Evolutionary conservation across 1,140 invertebrate species (phyloP), one percentile per base, ranked within the genome.

Genomic region (Druon quercuslanigerum): DNA sequence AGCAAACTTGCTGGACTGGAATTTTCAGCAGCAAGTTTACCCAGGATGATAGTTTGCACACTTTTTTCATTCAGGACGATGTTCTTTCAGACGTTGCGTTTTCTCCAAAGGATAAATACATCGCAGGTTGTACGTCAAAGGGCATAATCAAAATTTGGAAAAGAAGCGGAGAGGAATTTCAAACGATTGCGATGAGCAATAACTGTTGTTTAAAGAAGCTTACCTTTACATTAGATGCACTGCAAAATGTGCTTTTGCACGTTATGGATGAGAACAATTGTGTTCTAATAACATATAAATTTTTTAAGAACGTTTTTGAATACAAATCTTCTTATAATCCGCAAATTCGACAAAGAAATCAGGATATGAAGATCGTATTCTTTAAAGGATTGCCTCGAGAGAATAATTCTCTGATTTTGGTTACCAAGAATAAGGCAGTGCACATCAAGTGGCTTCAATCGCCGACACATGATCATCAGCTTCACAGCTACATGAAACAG

Each of bases 61-160:
- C 76, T n/a, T 89, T 90, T 72, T 75, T 9, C 16, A 72, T 88
- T 3, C 46, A 83, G 17, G 66, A 82, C 14, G 85, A 89, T 71
- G 75, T 71, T 3, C 89, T 92, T 72, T 81, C 85, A 0, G 89
- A 91, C 56, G 83, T 91, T 73, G 81, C 83, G 70, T 87, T 91
- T 73, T 83, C 84, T 8, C 73, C 77, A 7, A 75, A 84, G 2
- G 84, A 87, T 57, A 73, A 82, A 52, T 86, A 72, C 71, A 83
- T 92, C 33, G 89, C 86, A 50, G 88, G 85, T 25, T 91, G 89
- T 77, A 90, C 88, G 7, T 72, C 75, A 8, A 81, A 82, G 66
- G 87, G 88, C 46, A 81, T 77, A 9, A 79, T 91, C 74, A 75
- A 77, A 74, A 88, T 91, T 80, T 50, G 81, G 60, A 66, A n/a